A percentile compares a stretch with the other conserved stretches of the same genome.
Conservation (phyloP, 1,140 invertebrate species). For the Macrosteles quadrilineatus region DNA sequence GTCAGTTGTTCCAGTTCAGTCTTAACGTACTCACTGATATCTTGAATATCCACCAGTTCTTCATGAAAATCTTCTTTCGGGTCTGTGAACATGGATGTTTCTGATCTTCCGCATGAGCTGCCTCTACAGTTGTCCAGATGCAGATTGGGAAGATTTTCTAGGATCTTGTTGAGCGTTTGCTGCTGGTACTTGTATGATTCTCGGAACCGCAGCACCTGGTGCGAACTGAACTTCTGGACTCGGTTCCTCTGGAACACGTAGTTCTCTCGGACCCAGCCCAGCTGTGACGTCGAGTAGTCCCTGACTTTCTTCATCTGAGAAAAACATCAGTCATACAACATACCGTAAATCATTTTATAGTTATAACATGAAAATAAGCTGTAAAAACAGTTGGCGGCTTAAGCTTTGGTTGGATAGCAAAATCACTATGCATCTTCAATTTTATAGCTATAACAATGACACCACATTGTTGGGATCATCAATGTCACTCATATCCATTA, state of each 20-base stretch:
- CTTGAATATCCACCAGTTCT: constrained; percentile 12
- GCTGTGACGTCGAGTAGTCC: constrained; percentile 84
- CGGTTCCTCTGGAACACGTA: constrained; percentile 94
- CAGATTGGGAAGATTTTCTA: constrained; percentile 90
- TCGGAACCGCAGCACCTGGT: constrained; percentile 82
- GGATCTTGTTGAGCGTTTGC: constrained; percentile 88
- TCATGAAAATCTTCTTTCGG: neutral
- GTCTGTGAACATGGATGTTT: constrained; percentile 71
- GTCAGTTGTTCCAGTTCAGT: constrained; percentile 55
- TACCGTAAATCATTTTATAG: neutral
- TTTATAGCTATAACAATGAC: too few species aligned
- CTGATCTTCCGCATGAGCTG: constrained; percentile 78
- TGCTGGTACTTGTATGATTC: constrained; percentile 96
- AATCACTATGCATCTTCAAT: too few species aligned
- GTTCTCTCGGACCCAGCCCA: constrained; percentile 92
- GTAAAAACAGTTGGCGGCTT: too few species aligned
- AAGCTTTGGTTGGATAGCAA: too few species aligned
- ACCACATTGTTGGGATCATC: too few species aligned
- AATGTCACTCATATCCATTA: too few species aligned
- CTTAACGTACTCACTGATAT: constrained; percentile 58
- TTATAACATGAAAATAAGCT: too few species aligned
- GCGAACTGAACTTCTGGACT: constrained; percentile 90
- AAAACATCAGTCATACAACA: constrained; percentile 37
- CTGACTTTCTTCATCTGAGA: constrained; percentile 79
- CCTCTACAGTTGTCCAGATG: constrained; percentile 92